These are phyloP conservation scores for Drosophila tani DNA, from an alignment of 1,140 invertebrate species.

Conservation along the genomic window DNA sequence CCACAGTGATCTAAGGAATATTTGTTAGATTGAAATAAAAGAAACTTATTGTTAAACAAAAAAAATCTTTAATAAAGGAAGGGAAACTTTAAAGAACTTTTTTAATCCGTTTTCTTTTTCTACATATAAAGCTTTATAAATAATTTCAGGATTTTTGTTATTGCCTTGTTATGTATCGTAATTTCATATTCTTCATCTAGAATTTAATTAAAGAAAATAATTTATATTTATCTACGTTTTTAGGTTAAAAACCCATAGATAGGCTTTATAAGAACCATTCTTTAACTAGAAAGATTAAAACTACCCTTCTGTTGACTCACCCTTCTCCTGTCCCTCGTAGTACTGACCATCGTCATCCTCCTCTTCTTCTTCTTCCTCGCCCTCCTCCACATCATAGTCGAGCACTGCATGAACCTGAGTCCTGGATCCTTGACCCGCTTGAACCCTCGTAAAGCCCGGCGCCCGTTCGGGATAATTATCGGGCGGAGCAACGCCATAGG, in stretches of 20 bases:
- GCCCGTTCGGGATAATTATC: slow-evolving; percentile 77
- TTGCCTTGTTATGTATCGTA: neutral
- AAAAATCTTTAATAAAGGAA: no score
- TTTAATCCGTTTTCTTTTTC: no score
- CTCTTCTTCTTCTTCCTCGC: slow-evolving; percentile 79
- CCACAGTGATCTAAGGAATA: neutral
- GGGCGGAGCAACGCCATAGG: slow-evolving; percentile 62
- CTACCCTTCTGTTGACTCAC: slow-evolving; percentile 22
- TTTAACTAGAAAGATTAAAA: rapidly evolving
- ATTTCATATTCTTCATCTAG: neutral
- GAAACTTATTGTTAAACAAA: neutral
- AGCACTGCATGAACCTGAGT: slow-evolving; percentile 84
- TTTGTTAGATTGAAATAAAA: no score
- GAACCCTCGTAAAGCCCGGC: slow-evolving; percentile 81
- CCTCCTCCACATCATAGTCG: slow-evolving; percentile 84
- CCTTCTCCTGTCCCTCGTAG: slow-evolving; percentile 66
- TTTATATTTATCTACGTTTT: neutral
- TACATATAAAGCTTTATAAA: neutral
- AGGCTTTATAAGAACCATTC: neutral
- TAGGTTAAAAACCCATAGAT: no score
- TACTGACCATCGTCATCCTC: slow-evolving; percentile 69
- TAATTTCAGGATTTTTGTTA: no score
- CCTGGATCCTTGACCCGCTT: slow-evolving; percentile 79
- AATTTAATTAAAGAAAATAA: neutral
- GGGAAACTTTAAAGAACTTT: no score